Percentiles rank a stretch among this genome's conserved stretches.
Evolutionary conservation across 2,113 vertebrate genomes (phyloP).

Genomic region (Zingel zingel): DNA sequence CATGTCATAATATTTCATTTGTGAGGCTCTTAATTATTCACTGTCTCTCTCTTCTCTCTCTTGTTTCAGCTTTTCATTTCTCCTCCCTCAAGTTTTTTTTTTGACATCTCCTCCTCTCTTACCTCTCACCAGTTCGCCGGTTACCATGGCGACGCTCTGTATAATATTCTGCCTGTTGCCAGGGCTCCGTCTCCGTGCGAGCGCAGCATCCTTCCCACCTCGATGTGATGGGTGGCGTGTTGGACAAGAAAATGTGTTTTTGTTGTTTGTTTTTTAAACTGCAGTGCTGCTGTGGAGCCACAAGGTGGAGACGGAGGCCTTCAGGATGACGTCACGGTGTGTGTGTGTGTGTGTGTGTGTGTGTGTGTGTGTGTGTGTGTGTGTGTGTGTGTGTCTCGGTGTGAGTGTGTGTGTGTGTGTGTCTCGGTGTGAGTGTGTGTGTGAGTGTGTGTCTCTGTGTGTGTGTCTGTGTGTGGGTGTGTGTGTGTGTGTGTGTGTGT

Average conservation of each 20-base stretch:
- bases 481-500: neutral
- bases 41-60: neutral
- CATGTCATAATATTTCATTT: slow-evolving; percentile 6
- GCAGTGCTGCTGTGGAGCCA: slow-evolving; percentile 27
- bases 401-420: neutral
- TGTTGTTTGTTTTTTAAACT: neutral
- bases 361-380: neutral
- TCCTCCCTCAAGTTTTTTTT: slow-evolving; percentile 25
- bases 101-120: slow-evolving; percentile 61
- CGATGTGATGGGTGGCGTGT: slow-evolving; percentile 40
- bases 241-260: neutral
- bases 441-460: no score
- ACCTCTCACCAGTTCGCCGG: slow-evolving; percentile 55
- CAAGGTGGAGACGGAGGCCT: slow-evolving; percentile 48
- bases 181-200: slow-evolving; percentile 58
- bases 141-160: slow-evolving; percentile 69
- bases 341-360: neutral
- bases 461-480: neutral
- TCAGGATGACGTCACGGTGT: neutral
- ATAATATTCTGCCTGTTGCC: slow-evolving; percentile 64
- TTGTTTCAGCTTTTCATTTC: neutral
- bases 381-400: no score
- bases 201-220: slow-evolving; percentile 53
- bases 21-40: no score
- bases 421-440: no score